Percentiles rank a stretch among this genome's conserved stretches.
These are phyloP conservation scores for Tachysurus fulvidraco DNA, from an alignment of 2,113 vertebrate species.

Conservation along the genomic window DNA sequence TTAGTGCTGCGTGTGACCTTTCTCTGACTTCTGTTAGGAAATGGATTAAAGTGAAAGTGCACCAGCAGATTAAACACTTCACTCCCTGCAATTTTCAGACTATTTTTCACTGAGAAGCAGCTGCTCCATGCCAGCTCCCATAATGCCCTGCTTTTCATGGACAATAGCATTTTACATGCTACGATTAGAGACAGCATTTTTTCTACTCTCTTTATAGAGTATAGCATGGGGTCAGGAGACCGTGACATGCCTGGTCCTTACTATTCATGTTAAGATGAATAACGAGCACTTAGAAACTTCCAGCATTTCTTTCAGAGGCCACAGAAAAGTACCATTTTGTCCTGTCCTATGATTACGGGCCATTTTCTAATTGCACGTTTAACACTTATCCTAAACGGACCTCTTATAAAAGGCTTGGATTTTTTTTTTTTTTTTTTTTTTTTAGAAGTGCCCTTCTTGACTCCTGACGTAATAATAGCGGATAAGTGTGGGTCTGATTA, in stretches of 20 bases:
- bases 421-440: background rate
- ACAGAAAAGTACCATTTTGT: background rate
- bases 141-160: background rate
- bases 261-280: background rate
- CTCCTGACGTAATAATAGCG: background rate
- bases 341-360: background rate
- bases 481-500: conserved; percentile 1
- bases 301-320: background rate
- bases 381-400: background rate
- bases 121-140: background rate
- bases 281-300: background rate
- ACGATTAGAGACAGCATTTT: background rate
- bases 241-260: background rate
- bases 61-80: conserved; percentile 10
- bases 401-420: background rate
- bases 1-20: background rate
- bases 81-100: background rate
- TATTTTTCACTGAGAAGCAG: conserved; percentile 15
- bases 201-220: background rate
- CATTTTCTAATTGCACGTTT: background rate
- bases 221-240: background rate
- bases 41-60: conserved; percentile 2
- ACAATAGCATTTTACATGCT: conserved; percentile 3
- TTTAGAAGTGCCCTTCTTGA: background rate
- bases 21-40: background rate